A percentile compares a stretch with the other conserved stretches of the same genome.
These are phyloP conservation scores for Dolichopus griseipennis DNA, from an alignment of 2,888 invertebrate species.

Conservation along the genomic window DNA sequence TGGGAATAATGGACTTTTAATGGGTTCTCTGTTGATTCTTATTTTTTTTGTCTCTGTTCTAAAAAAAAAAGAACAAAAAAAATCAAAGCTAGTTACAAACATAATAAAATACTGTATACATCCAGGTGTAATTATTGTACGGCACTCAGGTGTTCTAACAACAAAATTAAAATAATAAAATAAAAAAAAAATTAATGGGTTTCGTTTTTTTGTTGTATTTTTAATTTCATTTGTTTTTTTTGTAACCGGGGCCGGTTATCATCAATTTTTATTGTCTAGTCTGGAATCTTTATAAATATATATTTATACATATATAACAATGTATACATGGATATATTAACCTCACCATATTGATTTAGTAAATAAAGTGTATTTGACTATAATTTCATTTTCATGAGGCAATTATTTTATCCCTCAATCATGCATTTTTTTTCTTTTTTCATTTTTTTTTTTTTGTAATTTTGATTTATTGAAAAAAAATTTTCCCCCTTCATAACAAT, in stretches of 20 bases:
- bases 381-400: not conserved
- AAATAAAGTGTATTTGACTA: not conserved
- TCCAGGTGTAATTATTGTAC: not conserved
- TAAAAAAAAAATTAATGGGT: not conserved
- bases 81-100: not conserved
- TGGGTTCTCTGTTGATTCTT: not conserved
- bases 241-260: not conserved
- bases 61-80: too few species aligned
- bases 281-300: not conserved
- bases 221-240: not conserved
- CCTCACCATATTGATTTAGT: not conserved
- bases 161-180: not conserved
- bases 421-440: not conserved
- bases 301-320: too few species aligned
- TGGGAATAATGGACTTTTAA: constrained; percentile 1
- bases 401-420: constrained; percentile 4
- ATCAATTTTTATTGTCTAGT: constrained; percentile 3
- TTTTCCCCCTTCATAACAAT: not conserved
- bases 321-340: not conserved
- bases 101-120: not conserved
- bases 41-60: not conserved
- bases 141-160: not conserved
- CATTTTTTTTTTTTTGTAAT: not conserved
- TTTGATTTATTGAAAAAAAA: not conserved
- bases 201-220: not conserved